Evolutionary conservation across 1,140 invertebrate genomes (phyloP).

Genomic region (Drosophila pruinosa): DNA sequence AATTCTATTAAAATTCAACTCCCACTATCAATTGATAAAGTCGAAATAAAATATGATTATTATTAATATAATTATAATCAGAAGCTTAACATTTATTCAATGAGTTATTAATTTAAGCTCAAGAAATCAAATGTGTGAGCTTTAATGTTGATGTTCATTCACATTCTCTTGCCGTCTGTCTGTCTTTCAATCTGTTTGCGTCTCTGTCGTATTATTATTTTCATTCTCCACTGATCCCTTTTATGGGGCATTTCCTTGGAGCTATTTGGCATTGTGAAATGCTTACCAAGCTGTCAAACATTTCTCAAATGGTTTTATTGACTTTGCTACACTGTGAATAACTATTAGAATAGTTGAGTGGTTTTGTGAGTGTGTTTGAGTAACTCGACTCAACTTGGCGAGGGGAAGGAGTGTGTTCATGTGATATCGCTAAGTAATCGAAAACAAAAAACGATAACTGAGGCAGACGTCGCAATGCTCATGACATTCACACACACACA

Average conservation of each 20-base stretch:
- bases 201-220: background rate
- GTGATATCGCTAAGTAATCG: conserved; percentile 48
- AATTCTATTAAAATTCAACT: too few relatives aligned
- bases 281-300: conserved; percentile 26
- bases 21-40: too few relatives aligned
- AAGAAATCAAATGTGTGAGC: too few relatives aligned
- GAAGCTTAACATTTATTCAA: too few relatives aligned
- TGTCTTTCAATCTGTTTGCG: background rate
- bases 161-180: background rate
- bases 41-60: too few relatives aligned
- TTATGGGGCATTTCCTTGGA: background rate
- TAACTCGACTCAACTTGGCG: background rate
- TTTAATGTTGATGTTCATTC: too few relatives aligned
- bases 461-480: conserved; percentile 7
- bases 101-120: too few relatives aligned
- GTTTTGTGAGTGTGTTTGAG: conserved; percentile 25
- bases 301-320: conserved; percentile 27
- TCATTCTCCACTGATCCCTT: conserved; percentile 11
- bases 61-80: too few relatives aligned
- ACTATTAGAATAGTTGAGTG: conserved; percentile 22
- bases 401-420: background rate
- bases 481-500: conserved; percentile 8
- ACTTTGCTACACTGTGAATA: conserved; percentile 24
- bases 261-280: conserved; percentile 12
- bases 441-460: conserved; percentile 33